Conservation (phyloP, 2,888 invertebrate genomes). For the Orthosia gothica region DNA sequence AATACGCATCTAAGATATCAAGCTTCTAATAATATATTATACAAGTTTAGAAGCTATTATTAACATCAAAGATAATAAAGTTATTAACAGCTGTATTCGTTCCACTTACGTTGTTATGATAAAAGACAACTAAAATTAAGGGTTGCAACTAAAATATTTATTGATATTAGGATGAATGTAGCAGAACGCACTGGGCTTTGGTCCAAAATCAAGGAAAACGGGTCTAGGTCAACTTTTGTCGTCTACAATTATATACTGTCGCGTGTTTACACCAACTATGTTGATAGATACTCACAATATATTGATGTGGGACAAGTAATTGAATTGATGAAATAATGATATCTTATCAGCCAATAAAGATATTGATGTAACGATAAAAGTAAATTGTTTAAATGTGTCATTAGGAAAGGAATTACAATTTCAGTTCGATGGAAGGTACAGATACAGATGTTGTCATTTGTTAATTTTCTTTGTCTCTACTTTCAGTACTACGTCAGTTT, state of each 20-base stretch:
- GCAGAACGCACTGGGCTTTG: conserved; percentile 80
- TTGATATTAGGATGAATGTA: conserved; percentile 76
- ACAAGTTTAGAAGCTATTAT: conserved; percentile 16
- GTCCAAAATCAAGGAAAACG: conserved; percentile 82
- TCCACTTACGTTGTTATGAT: conserved; percentile 34
- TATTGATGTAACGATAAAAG: conserved; percentile 40
- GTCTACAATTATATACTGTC: conserved; percentile 54
- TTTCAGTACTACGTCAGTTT: conserved; percentile 13
- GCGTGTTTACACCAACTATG: conserved; percentile 39
- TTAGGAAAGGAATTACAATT: conserved; percentile 14
- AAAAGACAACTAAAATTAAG: conserved; percentile 61
- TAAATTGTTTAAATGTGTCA: conserved; percentile 28
- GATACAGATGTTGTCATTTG: neutral
- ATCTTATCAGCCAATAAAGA: conserved; percentile 68
- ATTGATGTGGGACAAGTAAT: conserved; percentile 40
- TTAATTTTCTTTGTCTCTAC: conserved; percentile 11
- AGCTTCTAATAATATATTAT: conserved; percentile 36
- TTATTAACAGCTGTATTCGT: conserved; percentile 37
- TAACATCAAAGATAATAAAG: conserved; percentile 35
- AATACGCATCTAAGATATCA: conserved; percentile 4
- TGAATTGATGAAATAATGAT: conserved; percentile 62
- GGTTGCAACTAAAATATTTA: conserved; percentile 69
- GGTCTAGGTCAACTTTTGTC: conserved; percentile 83
- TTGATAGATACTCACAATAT: conserved; percentile 26
- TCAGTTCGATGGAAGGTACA: conserved; percentile 10